These are phyloP conservation scores for Aulostomus chinensis DNA, from an alignment of 2,797 vertebrate genomes.

Conservation along the genomic window DNA sequence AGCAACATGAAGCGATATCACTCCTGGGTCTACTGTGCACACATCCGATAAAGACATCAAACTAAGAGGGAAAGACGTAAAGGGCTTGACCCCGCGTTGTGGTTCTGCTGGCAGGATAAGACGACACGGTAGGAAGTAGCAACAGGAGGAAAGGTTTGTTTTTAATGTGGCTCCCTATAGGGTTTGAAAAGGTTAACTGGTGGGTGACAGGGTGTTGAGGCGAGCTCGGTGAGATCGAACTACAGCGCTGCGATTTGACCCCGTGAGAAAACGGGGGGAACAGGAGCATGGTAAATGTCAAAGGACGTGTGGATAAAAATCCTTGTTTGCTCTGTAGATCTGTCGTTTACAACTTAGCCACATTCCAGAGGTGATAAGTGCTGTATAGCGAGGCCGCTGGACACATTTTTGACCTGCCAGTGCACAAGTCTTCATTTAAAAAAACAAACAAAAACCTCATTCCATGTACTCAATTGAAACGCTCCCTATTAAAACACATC, in stretches of 20 bases:
- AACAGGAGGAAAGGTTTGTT: slow-evolving; percentile 41
- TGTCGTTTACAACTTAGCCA: slow-evolving; percentile 60
- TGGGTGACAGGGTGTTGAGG: slow-evolving; percentile 65
- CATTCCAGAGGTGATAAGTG: slow-evolving; percentile 37
- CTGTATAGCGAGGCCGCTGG: slow-evolving; percentile 5
- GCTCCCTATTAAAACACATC: too few species aligned
- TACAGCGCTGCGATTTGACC: slow-evolving; percentile 57
- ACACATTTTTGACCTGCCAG: too few species aligned
- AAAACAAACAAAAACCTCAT: too few species aligned
- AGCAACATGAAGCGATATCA: slow-evolving; percentile 29
- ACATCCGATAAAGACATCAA: slow-evolving; percentile 37
- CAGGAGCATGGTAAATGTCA: slow-evolving; percentile 58
- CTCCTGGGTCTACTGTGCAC: slow-evolving; percentile 8
- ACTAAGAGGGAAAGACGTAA: background rate
- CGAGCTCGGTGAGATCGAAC: slow-evolving; percentile 33
- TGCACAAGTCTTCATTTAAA: too few species aligned
- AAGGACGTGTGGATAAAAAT: slow-evolving; percentile 57
- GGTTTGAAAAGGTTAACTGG: slow-evolving; percentile 61
- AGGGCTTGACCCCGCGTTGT: slow-evolving; percentile 10
- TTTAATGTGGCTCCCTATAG: slow-evolving; percentile 44
- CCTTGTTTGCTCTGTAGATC: slow-evolving; percentile 60
- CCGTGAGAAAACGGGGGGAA: slow-evolving; percentile 63
- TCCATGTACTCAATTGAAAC: too few species aligned
- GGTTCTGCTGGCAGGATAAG: too few species aligned
- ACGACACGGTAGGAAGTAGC: slow-evolving; percentile 5